Percentiles rank a stretch among this genome's conserved stretches.
These are phyloP conservation scores for Paramisgurnus dabryanus DNA, from an alignment of 2,113 vertebrate genomes.

Conservation along the genomic window DNA sequence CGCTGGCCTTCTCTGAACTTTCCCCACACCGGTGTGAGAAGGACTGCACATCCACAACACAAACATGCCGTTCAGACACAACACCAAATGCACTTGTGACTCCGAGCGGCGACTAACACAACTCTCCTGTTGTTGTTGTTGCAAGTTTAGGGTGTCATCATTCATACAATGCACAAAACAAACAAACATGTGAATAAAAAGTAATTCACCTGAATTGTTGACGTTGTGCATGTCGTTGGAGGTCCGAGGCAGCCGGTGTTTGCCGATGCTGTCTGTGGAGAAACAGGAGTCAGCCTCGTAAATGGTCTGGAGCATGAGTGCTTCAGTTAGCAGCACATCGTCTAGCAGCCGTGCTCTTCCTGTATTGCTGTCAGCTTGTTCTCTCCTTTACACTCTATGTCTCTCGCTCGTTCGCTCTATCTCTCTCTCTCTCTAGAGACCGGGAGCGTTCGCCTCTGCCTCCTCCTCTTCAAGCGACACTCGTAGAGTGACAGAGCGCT, in stretches of 20 bases:
- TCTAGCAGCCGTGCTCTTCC: conserved; percentile 80
- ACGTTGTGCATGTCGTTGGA: conserved; percentile 91
- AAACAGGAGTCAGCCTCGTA: conserved; percentile 98
- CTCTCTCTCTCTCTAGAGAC: conserved; percentile 42
- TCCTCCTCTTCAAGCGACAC: conserved; percentile 52
- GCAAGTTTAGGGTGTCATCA: background rate
- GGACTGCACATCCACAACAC: too few species aligned
- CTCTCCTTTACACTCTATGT: conserved; percentile 50
- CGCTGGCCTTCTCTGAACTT: background rate
- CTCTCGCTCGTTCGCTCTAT: conserved; percentile 1
- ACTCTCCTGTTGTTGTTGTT: background rate
- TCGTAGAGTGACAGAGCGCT: conserved; percentile 36
- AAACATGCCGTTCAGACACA: background rate
- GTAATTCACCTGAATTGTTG: conserved; percentile 93
- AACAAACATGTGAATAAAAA: conserved; percentile 21
- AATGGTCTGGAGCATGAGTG: conserved; percentile 98
- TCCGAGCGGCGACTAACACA: background rate
- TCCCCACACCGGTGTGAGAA: background rate
- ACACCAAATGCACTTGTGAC: background rate
- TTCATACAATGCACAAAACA: background rate
- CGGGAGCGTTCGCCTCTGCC: conserved; percentile 42
- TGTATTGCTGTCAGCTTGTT: conserved; percentile 75
- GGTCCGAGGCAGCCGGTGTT: conserved; percentile 82
- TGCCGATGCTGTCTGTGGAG: conserved; percentile 90
- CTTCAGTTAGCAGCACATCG: conserved; percentile 87